Evolutionary conservation across 2,888 invertebrate species (phyloP).

Genomic region (Pristionchus fissidentatus): DNA sequence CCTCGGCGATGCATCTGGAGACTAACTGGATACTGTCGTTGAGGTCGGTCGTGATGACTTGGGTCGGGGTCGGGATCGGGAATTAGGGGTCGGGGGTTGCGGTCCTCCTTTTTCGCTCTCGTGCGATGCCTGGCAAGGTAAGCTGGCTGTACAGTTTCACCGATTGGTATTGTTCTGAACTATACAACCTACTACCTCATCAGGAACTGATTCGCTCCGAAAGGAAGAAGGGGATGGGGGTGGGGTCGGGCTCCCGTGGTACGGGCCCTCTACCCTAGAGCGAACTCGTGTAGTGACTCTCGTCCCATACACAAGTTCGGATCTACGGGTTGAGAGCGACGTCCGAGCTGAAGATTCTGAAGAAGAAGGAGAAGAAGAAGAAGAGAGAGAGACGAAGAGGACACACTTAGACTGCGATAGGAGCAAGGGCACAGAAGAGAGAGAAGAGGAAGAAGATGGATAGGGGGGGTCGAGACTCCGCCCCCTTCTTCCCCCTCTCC

Average conservation of each 20-base stretch:
- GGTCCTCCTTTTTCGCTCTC: background rate
- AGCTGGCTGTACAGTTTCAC: slow-evolving; percentile 37
- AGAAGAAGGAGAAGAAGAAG: slow-evolving; percentile 20
- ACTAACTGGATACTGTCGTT: background rate
- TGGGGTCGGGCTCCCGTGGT: slow-evolving; percentile 1
- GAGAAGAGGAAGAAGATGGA: too few species aligned
- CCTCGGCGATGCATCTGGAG: background rate
- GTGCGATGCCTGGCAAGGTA: slow-evolving; percentile 39
- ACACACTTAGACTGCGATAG: slow-evolving; percentile 16
- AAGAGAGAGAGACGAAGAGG: background rate
- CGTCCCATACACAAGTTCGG: slow-evolving; percentile 71
- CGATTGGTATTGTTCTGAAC: slow-evolving; percentile 88
- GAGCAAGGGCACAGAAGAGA: background rate
- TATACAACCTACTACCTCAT: slow-evolving; percentile 99
- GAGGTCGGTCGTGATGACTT: background rate
- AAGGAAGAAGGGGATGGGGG: background rate
- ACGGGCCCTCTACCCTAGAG: slow-evolving; percentile 47
- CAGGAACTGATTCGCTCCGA: slow-evolving; percentile 76
- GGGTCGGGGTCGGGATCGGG: background rate
- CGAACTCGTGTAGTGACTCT: slow-evolving; percentile 47
- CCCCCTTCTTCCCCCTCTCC: background rate
- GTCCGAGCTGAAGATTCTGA: background rate
- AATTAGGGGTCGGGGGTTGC: background rate
- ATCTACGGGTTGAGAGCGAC: slow-evolving; percentile 73
- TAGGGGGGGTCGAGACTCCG: background rate